phyloP scores from a whole-genome alignment of 1,140 invertebrate species.

The Papilio dardanus region DNA sequence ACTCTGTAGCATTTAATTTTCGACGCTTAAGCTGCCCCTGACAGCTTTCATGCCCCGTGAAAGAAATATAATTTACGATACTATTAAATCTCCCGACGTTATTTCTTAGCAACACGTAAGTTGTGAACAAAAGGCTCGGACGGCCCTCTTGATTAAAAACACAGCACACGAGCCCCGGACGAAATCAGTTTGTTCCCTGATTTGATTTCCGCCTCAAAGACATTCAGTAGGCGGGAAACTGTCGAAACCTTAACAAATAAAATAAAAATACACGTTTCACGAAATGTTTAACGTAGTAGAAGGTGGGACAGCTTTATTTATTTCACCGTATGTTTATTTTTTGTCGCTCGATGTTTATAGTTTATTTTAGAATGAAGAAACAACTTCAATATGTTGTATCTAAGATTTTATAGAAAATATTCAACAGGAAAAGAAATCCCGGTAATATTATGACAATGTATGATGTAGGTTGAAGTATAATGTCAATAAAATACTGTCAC shows the following conservation, averaged over 20 bases:
- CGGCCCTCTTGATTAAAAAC: constrained; percentile 15
- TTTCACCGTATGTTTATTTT: background rate
- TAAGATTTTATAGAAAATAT: background rate
- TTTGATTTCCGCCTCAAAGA: constrained; percentile 11
- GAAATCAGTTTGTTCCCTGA: constrained; percentile 17
- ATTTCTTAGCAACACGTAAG: constrained; percentile 26
- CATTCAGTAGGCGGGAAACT: background rate
- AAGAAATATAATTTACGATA: constrained; percentile 34
- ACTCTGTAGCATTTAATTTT: constrained; percentile 28
- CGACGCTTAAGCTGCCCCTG: constrained; percentile 7
- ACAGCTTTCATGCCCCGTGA: constrained; percentile 28
- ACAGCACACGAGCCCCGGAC: background rate
- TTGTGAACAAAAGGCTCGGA: constrained; percentile 2
- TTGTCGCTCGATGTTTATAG: background rate
- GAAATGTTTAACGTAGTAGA: constrained; percentile 2
- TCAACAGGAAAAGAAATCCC: no score
- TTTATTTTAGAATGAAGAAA: background rate
- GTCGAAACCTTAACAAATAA: constrained; percentile 10
- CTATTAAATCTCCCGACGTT: constrained; percentile 20
- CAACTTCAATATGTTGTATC: background rate
- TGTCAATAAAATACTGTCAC: background rate
- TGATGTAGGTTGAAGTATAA: background rate
- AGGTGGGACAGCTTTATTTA: constrained; percentile 1
- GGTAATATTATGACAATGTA: no score
- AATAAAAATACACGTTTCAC: constrained; percentile 6